A percentile compares a stretch with the other conserved stretches of the same genome.
phyloP scores from a whole-genome alignment of 2,888 invertebrate genomes.

The Tanytarsus gracilentus region DNA sequence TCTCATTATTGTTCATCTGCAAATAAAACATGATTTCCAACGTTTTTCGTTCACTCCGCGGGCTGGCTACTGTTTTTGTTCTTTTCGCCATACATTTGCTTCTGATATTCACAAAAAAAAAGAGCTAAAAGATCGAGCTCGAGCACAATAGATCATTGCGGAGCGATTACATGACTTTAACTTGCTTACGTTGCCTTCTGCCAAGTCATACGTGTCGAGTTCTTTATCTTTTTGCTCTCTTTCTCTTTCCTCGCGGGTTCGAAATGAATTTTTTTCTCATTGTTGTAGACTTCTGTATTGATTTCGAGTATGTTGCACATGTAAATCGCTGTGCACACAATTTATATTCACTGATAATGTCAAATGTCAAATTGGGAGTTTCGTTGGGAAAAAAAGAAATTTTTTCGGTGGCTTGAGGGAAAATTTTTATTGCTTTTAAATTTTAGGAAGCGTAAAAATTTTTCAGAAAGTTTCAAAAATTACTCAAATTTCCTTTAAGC shows the following conservation, averaged over 20 bases:
- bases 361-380: slow-evolving; percentile 15
- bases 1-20: slow-evolving; percentile 11
- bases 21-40: slow-evolving; percentile 21
- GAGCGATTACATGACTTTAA: slow-evolving; percentile 23
- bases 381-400: too few species aligned
- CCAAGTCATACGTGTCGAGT: background rate
- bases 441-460: too few species aligned
- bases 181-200: background rate
- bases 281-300: slow-evolving; percentile 2
- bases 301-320: background rate
- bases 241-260: background rate
- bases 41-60: slow-evolving; percentile 5
- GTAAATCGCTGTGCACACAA: background rate
- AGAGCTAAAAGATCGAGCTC: background rate
- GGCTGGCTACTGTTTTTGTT: slow-evolving; percentile 3
- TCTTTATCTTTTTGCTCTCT: slow-evolving; percentile 18
- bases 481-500: too few species aligned
- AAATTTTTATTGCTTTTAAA: too few species aligned
- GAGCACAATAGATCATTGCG: slow-evolving; percentile 27
- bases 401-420: too few species aligned
- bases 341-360: slow-evolving; percentile 16
- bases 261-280: background rate
- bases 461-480: background rate
- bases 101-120: slow-evolving; percentile 1
- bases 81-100: background rate